These are phyloP conservation scores for Margarornis squamiger DNA, from an alignment of 2,797 vertebrate species.

Conservation along the genomic window DNA sequence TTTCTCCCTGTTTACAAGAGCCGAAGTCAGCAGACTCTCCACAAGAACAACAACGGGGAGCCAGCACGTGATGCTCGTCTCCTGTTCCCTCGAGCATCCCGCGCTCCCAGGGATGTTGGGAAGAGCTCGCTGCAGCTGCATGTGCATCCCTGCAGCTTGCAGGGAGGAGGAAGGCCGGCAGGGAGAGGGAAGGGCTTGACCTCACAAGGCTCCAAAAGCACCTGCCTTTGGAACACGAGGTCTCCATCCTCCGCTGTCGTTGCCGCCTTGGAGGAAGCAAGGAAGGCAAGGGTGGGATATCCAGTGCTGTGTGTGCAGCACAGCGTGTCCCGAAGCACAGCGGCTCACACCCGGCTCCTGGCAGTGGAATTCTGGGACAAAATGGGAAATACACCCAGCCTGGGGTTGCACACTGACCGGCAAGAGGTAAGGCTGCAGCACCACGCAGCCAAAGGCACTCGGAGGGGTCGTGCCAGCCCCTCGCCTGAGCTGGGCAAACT, in stretches of 20 bases:
- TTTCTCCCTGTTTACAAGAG: conserved; percentile 74
- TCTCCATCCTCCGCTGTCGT: rapidly evolving
- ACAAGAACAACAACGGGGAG: conserved; percentile 43
- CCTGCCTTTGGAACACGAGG: rapidly evolving
- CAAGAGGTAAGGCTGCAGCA: background rate
- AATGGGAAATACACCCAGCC: rapidly evolving
- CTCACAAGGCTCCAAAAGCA: background rate
- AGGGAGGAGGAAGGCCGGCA: background rate
- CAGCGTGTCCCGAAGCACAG: rapidly evolving
- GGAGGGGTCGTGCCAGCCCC: background rate
- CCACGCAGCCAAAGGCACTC: rapidly evolving
- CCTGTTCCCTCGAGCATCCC: background rate
- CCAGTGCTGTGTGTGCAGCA: background rate
- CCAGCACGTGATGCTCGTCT: conserved; percentile 39
- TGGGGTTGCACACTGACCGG: rapidly evolving
- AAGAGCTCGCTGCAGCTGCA: background rate
- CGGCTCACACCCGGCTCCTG: background rate
- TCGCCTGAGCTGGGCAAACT: background rate
- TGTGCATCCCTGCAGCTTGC: background rate
- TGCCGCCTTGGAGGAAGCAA: rapidly evolving
- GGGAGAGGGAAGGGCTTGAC: rapidly evolving
- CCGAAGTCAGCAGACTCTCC: conserved; percentile 66
- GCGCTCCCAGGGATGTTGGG: background rate
- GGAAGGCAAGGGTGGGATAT: no score
- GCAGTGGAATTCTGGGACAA: rapidly evolving